phyloP scores from a whole-genome alignment of 2,888 invertebrate species.

The Leptinotarsa haldemani region DNA sequence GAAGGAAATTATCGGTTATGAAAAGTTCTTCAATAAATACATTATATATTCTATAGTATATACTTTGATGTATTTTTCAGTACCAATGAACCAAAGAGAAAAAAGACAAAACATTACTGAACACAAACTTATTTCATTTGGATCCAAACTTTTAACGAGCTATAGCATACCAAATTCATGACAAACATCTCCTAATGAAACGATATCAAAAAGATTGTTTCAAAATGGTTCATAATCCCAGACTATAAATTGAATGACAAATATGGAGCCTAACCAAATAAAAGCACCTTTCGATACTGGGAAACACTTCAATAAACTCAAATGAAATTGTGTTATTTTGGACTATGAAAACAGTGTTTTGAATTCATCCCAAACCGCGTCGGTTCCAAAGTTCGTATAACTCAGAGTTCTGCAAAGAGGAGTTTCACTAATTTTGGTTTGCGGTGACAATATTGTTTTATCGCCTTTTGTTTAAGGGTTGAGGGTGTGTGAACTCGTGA shows the following conservation, averaged over 20 bases:
- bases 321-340: constrained; percentile 6
- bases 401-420: background rate
- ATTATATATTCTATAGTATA: too few relatives aligned
- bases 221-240: too few relatives aligned
- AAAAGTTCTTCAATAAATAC: too few relatives aligned
- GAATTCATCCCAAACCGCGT: background rate
- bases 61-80: too few relatives aligned
- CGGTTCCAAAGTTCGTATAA: background rate
- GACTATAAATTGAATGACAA: background rate
- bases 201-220: too few relatives aligned
- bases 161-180: too few relatives aligned
- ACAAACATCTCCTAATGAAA: too few relatives aligned
- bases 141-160: too few relatives aligned
- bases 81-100: too few relatives aligned
- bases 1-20: too few relatives aligned
- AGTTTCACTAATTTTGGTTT: background rate
- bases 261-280: background rate
- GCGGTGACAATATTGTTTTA: constrained; percentile 12
- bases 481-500: background rate
- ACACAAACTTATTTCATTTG: too few relatives aligned
- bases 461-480: background rate
- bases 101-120: too few relatives aligned
- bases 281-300: background rate
- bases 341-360: constrained; percentile 4
- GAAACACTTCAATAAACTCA: background rate